These are phyloP conservation scores for Microhierax caerulescens DNA, from an alignment of 2,797 vertebrate genomes.

Conservation along the genomic window DNA sequence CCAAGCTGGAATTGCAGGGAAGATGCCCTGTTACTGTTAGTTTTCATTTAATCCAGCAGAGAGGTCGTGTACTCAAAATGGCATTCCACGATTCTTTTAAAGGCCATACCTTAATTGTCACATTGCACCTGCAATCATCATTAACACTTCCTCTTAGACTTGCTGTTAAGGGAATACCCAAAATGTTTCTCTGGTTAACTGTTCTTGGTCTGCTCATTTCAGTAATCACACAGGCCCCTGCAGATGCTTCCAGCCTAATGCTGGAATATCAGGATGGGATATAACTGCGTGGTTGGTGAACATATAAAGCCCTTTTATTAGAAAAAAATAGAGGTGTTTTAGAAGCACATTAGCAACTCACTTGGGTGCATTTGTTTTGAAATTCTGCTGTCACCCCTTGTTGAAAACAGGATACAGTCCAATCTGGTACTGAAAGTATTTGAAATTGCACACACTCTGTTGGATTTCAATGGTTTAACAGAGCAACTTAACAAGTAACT, in stretches of 20 bases:
- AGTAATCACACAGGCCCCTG: background rate
- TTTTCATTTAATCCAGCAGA: background rate
- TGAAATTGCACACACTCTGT: background rate
- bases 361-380: background rate
- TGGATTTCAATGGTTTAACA: background rate
- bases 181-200: background rate
- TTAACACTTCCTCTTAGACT: background rate
- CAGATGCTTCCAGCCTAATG: background rate
- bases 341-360: background rate
- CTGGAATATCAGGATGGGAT: background rate
- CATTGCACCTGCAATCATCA: background rate
- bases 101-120: background rate
- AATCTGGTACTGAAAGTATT: background rate
- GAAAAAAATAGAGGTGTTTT: background rate
- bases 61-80: background rate
- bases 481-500: background rate
- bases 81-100: background rate
- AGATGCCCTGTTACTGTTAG: background rate
- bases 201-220: background rate
- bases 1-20: background rate
- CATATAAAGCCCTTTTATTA: background rate
- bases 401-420: background rate
- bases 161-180: background rate
- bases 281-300: background rate
- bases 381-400: background rate